Conservation (phyloP, 2,888 invertebrate species). For the Phaedon cochleariae region DNA sequence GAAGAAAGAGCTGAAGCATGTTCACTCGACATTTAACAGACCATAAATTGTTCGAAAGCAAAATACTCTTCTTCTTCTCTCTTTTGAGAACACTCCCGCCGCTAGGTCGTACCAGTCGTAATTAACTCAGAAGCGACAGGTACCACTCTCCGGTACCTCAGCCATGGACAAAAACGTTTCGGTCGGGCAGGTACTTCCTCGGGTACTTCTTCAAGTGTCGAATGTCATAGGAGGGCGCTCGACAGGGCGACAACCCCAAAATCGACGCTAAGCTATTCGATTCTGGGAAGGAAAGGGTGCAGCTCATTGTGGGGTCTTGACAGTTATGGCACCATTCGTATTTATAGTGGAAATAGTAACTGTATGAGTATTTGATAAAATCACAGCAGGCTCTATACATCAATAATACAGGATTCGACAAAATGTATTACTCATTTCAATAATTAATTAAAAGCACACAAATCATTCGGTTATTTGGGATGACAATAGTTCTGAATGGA, state of each 20-base stretch:
- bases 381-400: too few relatives aligned
- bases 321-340: not conserved
- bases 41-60: not conserved
- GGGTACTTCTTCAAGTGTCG: conserved; percentile 17
- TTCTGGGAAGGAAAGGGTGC: not conserved
- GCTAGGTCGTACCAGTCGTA: not conserved
- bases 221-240: conserved; percentile 16
- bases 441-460: too few relatives aligned
- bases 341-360: too few relatives aligned
- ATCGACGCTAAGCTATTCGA: not conserved
- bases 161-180: not conserved
- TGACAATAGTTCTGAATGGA: too few relatives aligned
- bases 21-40: conserved; percentile 1
- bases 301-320: not conserved
- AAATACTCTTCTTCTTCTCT: not conserved
- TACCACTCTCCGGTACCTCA: not conserved
- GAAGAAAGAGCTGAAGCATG: not conserved
- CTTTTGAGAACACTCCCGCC: not conserved
- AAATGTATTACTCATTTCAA: too few relatives aligned
- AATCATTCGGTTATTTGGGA: too few relatives aligned
- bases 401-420: too few relatives aligned
- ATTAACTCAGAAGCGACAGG: not conserved
- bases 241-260: not conserved
- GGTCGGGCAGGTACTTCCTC: not conserved
- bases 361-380: too few relatives aligned